Evolutionary conservation across 2,888 invertebrate genomes (phyloP), one percentile per base, ranked within the genome.

Genomic region (Ochropleura leucogaster): DNA sequence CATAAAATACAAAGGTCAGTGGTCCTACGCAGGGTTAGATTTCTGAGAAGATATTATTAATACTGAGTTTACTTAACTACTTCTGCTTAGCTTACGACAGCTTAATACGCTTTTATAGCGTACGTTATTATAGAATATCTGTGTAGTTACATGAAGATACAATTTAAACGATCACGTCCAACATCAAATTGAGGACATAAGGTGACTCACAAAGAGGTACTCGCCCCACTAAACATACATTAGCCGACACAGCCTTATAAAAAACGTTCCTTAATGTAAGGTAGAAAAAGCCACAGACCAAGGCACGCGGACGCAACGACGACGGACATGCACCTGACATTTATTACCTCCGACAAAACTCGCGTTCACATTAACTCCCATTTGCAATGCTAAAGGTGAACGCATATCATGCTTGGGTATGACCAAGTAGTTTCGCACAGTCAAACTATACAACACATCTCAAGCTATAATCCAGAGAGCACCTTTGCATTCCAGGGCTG

Each of bases 321-420:
- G 82, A 82, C 87, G 86, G 89, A 91, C 89, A 88, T 90, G 87
- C 85, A 86, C 85, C 86, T 88, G 90, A 90, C 92, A 90, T 90
- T 92, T 92, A 92, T 91, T 91, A 89, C 90, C 87, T 84, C 88
- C 87, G 86, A 85, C 89, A 85, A 89, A 89, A 88, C 88, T 88
- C 87, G 88, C 85, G 83, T 85, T 73, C 87, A 83, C 88, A 90
- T 91, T 90, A 90, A 88, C 86, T 88, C 79, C 84, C 87, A 86
- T 91, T 90, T 89, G 86, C 87, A 85, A 78, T 84, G 84, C 64
- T 79, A 72, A 82, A 83, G 83, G 59, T 59, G 42, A 60, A 49
- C 82, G 82, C 57, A 72, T 79, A 83, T 59, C 30, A 10, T 63
- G 63, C 18, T 60, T 30, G 7, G 16, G 40, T n/a, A 53, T 46